phyloP scores from a whole-genome alignment of 2,797 vertebrate genomes.

The Helostoma temminkii region DNA sequence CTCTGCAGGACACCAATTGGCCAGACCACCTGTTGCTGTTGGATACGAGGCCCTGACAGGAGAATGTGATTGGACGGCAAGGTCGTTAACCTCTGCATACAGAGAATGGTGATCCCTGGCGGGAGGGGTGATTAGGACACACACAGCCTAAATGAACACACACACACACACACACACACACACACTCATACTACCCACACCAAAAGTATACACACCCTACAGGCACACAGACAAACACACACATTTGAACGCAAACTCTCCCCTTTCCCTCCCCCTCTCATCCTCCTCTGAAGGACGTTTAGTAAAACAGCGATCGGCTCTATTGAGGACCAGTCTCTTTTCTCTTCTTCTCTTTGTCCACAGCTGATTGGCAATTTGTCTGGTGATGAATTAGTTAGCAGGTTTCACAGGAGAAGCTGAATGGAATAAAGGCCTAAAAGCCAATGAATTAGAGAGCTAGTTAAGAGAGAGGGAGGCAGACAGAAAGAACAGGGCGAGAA shows the following conservation, averaged over 20 bases:
- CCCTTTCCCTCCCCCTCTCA: constrained; percentile 24
- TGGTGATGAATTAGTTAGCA: constrained; percentile 80
- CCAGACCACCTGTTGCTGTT: constrained; percentile 83
- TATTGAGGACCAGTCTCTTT: constrained; percentile 75
- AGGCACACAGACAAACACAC: constrained; percentile 61
- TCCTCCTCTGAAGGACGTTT: constrained; percentile 72
- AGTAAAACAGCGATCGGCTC: constrained; percentile 79
- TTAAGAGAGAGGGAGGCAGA: constrained; percentile 62
- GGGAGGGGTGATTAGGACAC: constrained; percentile 70
- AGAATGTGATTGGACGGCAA: constrained; percentile 82
- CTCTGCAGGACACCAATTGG: constrained; percentile 78
- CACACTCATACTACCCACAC: constrained; percentile 56
- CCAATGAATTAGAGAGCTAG: constrained; percentile 73
- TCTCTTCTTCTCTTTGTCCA: constrained; percentile 77
- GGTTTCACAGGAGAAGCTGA: constrained; percentile 77
- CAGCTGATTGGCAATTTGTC: constrained; percentile 85
- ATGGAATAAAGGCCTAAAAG: constrained; percentile 74
- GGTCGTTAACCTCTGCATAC: constrained; percentile 80
- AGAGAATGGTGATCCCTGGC: constrained; percentile 72
- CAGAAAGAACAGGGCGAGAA: constrained; percentile 38
- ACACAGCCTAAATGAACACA: constrained; percentile 64
- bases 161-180: constrained; percentile 49
- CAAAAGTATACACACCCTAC: constrained; percentile 63
- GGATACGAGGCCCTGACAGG: constrained; percentile 76
- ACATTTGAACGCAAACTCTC: constrained; percentile 52